phyloP scores from a whole-genome alignment of 1,140 invertebrate species.

The Cydia splendana region DNA sequence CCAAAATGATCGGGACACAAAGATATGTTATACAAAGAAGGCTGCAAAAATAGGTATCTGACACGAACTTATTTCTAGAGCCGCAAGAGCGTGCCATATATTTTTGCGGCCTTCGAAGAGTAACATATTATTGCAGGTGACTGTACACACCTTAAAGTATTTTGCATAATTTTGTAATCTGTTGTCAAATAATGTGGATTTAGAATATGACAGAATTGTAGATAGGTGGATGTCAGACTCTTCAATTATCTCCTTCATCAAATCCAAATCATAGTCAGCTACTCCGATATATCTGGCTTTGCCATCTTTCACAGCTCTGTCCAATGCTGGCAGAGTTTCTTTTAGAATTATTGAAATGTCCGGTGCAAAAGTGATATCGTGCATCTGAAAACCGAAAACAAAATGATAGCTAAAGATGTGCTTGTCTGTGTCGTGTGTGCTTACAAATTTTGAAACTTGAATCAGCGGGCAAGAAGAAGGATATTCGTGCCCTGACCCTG shows the following conservation, averaged over 20 bases:
- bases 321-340: slow-evolving; percentile 91
- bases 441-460: too few relatives aligned
- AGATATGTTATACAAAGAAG: too few relatives aligned
- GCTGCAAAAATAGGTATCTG: too few relatives aligned
- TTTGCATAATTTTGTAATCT: slow-evolving; percentile 86
- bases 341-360: slow-evolving; percentile 88
- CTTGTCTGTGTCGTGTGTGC: too few relatives aligned
- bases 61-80: too few relatives aligned
- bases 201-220: slow-evolving; percentile 88
- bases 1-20: neutral
- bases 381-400: slow-evolving; percentile 82
- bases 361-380: slow-evolving; percentile 95
- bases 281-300: slow-evolving; percentile 92
- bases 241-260: slow-evolving; percentile 87
- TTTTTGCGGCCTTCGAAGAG: too few relatives aligned
- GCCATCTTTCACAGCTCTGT: slow-evolving; percentile 86
- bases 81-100: too few relatives aligned
- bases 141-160: slow-evolving; percentile 85
- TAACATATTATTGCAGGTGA: too few relatives aligned
- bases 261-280: slow-evolving; percentile 91
- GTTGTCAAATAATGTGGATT: slow-evolving; percentile 90
- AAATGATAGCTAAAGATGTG: too few relatives aligned
- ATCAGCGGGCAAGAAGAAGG: too few relatives aligned
- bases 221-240: slow-evolving; percentile 85
- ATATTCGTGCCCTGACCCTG: too few relatives aligned